These are phyloP conservation scores for Nephrotoma flavescens DNA, from an alignment of 2,888 invertebrate species.

Conservation along the genomic window DNA sequence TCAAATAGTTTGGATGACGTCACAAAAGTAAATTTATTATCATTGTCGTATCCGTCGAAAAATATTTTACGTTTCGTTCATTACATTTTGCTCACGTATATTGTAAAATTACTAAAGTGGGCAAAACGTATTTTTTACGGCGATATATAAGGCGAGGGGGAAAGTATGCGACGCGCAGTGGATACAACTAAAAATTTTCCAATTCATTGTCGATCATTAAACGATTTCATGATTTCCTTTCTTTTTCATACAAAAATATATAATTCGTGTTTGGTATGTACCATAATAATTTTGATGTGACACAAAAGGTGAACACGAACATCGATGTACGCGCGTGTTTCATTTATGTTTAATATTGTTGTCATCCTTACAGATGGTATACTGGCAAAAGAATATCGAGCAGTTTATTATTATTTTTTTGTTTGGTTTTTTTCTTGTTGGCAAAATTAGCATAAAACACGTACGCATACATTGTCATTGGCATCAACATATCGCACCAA, in stretches of 20 bases:
- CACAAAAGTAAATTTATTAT: neutral
- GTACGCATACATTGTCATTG: neutral
- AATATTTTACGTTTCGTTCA: neutral
- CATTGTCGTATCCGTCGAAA: neutral
- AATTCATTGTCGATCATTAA: neutral
- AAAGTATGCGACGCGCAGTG: neutral
- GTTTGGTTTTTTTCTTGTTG: neutral
- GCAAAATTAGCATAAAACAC: neutral
- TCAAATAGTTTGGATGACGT: neutral
- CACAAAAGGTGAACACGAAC: neutral
- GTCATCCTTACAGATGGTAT: neutral
- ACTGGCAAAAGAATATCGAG: neutral
- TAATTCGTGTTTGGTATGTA: neutral
- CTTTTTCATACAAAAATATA: neutral
- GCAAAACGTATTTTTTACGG: neutral
- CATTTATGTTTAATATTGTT: neutral
- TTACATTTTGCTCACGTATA: neutral
- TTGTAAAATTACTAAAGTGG: neutral
- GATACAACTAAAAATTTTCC: neutral
- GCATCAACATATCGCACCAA: neutral
- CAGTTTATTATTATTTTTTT: neutral
- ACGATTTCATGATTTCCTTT: neutral
- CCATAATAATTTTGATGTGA: neutral
- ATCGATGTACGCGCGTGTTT: neutral
- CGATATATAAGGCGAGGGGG: neutral